Evolutionary conservation across 1,140 invertebrate genomes (phyloP).

Genomic region (Drosophila ohnishii): DNA sequence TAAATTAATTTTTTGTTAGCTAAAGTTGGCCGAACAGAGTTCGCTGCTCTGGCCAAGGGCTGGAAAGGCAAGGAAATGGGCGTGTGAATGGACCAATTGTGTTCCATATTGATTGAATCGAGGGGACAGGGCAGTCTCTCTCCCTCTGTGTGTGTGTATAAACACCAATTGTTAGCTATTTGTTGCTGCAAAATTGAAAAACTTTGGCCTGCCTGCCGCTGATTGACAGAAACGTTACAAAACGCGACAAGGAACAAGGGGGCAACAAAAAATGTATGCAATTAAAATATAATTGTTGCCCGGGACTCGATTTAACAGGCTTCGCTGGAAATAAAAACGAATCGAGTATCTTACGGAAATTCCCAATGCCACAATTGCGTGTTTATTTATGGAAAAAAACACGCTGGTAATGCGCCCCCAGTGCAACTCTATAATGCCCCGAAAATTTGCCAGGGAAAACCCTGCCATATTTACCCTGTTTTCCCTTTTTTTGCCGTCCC

Average conservation of each 20-base stretch:
- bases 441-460: constrained; percentile 18
- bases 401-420: constrained; percentile 39
- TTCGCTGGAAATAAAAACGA: not conserved
- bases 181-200: constrained; percentile 80
- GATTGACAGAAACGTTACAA: constrained; percentile 41
- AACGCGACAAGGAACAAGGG: not conserved
- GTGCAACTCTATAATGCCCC: constrained; percentile 8
- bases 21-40: constrained; percentile 63
- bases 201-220: constrained; percentile 59
- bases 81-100: constrained; percentile 80
- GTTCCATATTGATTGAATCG: constrained; percentile 76
- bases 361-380: constrained; percentile 54
- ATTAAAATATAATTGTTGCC: constrained; percentile 73
- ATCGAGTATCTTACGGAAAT: constrained; percentile 34
- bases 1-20: constrained; percentile 81
- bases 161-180: constrained; percentile 75
- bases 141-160: constrained; percentile 41
- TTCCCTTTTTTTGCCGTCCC: not conserved
- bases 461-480: not conserved
- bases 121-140: constrained; percentile 18
- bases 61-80: constrained; percentile 58
- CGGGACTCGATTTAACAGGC: constrained; percentile 9
- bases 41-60: not conserved
- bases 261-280: constrained; percentile 37
- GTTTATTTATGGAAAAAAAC: constrained; percentile 63